Base-by-base conservation (phyloP, 2,113 vertebrate species). In the Otolemur garnettii region DNA sequence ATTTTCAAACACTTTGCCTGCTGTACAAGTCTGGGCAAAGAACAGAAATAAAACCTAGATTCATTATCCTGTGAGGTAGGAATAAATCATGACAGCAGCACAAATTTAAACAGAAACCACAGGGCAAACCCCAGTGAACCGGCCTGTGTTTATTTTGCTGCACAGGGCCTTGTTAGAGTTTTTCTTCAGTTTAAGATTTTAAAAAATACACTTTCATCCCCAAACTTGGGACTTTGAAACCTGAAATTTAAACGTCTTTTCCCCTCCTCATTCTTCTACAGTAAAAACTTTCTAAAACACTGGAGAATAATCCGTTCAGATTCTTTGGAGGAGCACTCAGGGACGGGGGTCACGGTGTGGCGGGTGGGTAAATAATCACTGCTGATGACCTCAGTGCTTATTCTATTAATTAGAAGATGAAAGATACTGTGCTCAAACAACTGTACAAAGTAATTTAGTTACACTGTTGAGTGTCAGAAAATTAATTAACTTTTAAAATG, bases 1-100 rank as follows among this genome's bases (percentile, higher is more conserved):
- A 98, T 98, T 98, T 98, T 96, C 95, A 99, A 97, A 94, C 98
- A 98, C 96, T 98, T 98, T 96, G 98, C 95, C 94, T 98, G 97
- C 89, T 98, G 97, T 93, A 98, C 72, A 75, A 96, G 95, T 97
- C 91, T 98, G 96, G 78, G 96, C 90, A 97, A 91, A 96, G 97
- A 98, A 97, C 45, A 98, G 95, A 98, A 97, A 97, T 93, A 97
- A 98, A 97, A 96, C 97, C 93, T 94, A 85, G 96, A 95, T 97
- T 98, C 97, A 98, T 98, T 98, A 98, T 97, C 91, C 93, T 97
- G 95, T 97, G 97, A 97, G 92, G 95, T 97, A 93, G 95, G 98
- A 98, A 96, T 97, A 98, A 98, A 96, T 95, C 97, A 97, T n/a
- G 96, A 96, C 72, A 98, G 97, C 97, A 98, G 90, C 93, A 97